phyloP scores from a whole-genome alignment of 2,888 invertebrate genomes.

The Pediacus dermestoides region DNA sequence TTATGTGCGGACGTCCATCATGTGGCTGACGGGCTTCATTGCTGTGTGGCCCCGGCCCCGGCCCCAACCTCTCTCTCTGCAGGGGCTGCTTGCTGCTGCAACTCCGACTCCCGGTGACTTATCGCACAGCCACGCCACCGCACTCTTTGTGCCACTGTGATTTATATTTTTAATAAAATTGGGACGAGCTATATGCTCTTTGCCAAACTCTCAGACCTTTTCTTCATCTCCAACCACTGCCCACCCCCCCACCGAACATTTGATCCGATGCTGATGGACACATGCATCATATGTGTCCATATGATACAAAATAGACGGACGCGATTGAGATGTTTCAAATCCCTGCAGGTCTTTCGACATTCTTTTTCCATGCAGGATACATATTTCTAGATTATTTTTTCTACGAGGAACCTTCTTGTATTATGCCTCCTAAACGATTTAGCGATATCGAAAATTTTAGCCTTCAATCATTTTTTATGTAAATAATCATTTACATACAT shows the following conservation, averaged over 20 bases:
- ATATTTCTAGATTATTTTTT: no score
- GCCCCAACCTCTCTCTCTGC: constrained; percentile 19
- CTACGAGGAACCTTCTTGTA: no score
- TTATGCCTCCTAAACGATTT: no score
- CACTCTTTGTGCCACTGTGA: constrained; percentile 60
- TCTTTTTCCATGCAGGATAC: no score
- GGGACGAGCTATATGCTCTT: constrained; percentile 23
- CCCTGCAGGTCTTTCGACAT: no score
- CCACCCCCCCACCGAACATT: neutral
- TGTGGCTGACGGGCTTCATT: constrained; percentile 62
- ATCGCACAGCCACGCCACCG: constrained; percentile 43
- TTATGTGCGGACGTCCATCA: constrained; percentile 72
- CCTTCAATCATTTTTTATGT: no score
- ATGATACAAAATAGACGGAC: no score
- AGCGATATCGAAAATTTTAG: no score
- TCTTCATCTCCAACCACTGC: constrained; percentile 7
- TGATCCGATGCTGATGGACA: neutral
- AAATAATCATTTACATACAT: no score
- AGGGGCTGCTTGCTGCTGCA: constrained; percentile 27
- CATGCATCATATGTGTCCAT: no score
- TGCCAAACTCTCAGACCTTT: constrained; percentile 23
- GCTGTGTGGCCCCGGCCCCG: constrained; percentile 34
- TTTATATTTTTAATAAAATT: constrained; percentile 54
- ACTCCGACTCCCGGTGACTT: constrained; percentile 35
- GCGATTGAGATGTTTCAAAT: no score